Evolutionary conservation across 23 tunicate genomes (phyloP).

Genomic region (Trididemnum clinides): DNA sequence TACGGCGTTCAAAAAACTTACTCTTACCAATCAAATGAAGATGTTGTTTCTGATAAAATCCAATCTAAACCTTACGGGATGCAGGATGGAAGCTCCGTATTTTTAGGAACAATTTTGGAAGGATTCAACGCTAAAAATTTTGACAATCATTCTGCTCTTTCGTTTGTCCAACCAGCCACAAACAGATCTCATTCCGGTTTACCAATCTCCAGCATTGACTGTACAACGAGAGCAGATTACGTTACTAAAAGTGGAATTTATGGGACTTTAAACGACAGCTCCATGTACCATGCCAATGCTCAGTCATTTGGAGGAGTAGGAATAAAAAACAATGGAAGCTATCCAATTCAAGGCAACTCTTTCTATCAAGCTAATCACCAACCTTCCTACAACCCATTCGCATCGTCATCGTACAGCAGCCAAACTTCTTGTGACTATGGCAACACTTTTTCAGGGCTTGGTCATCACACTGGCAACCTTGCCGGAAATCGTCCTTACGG

Average conservation of each 20-base stretch:
- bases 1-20: constrained; percentile 22
- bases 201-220: constrained; percentile 17
- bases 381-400: constrained; percentile 43
- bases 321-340: constrained; percentile 18
- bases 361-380: constrained; percentile 40
- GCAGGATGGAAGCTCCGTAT: not conserved
- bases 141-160: constrained; percentile 26
- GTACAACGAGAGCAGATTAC: constrained; percentile 16
- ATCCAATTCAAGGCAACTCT: not conserved
- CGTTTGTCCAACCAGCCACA: constrained; percentile 2
- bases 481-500: constrained; percentile 30
- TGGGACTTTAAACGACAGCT: constrained; percentile 25
- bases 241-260: constrained; percentile 14
- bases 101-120: constrained; percentile 10
- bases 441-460: not conserved
- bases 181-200: not conserved
- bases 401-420: constrained; percentile 23
- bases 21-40: constrained; percentile 52
- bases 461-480: not conserved
- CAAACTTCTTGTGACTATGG: constrained; percentile 50
- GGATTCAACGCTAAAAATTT: not conserved
- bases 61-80: not conserved
- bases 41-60: not conserved
- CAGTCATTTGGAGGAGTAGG: constrained; percentile 17
- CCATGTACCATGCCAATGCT: constrained; percentile 14